Conservation (phyloP, 2,888 invertebrate species). For the Zonitis immaculata region DNA sequence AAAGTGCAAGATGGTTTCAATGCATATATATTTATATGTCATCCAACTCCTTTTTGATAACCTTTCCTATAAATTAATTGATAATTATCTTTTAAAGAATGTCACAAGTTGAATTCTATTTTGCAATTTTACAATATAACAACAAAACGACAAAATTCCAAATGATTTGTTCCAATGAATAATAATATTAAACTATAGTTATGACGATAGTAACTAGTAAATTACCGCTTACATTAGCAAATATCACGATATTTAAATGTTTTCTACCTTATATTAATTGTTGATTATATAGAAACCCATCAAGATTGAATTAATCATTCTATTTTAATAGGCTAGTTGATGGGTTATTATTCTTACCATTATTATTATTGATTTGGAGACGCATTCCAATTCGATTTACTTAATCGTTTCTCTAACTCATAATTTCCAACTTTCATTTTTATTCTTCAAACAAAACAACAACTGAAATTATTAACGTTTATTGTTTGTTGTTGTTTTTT, state of each 20-base stretch:
- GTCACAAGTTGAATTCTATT: background rate
- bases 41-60: conserved; percentile 1
- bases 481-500: too few relatives aligned
- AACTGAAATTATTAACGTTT: background rate
- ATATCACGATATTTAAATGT: conserved; percentile 17
- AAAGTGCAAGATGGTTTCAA: background rate
- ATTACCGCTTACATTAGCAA: conserved; percentile 7
- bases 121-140: background rate
- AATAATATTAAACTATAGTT: conserved; percentile 6
- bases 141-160: background rate
- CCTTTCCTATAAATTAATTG: conserved; percentile 10
- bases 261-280: conserved; percentile 6
- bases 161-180: background rate
- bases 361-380: too few relatives aligned
- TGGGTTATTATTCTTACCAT: conserved; percentile 11
- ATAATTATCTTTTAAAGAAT: conserved; percentile 6
- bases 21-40: background rate
- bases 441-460: too few relatives aligned
- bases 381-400: too few relatives aligned
- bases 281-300: conserved; percentile 9
- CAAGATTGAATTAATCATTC: conserved; percentile 16
- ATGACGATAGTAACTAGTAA: conserved; percentile 11
- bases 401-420: too few relatives aligned
- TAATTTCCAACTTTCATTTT: background rate
- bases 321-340: conserved; percentile 14